These are phyloP conservation scores for Papilio aristodemus DNA, from an alignment of 1,140 invertebrate genomes.

Conservation along the genomic window DNA sequence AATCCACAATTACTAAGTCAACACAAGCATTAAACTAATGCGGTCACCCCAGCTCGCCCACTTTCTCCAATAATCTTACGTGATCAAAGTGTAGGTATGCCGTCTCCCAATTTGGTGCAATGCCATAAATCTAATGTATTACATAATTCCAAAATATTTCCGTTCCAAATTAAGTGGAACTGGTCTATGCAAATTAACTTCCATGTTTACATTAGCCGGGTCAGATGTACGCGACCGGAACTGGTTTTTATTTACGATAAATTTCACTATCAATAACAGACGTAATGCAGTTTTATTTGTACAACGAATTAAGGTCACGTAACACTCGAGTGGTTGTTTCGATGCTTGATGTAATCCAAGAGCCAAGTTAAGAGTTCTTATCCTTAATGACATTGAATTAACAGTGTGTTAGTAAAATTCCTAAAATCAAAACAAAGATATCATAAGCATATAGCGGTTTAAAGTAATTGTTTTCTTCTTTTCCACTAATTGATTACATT, in stretches of 20 bases:
- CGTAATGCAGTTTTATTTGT: slow-evolving; percentile 9
- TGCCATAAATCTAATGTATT: slow-evolving; percentile 28
- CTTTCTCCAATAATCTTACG: slow-evolving; percentile 31
- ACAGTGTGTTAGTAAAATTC: too few species aligned
- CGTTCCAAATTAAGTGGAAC: slow-evolving; percentile 15
- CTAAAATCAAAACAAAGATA: too few species aligned
- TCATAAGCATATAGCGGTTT: too few species aligned
- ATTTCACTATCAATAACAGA: not conserved
- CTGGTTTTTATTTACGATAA: slow-evolving; percentile 19
- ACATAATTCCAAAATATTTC: slow-evolving; percentile 27
- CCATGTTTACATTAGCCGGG: slow-evolving; percentile 23
- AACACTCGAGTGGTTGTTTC: not conserved
- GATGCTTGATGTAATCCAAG: not conserved
- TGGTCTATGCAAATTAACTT: slow-evolving; percentile 28
- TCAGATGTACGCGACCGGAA: slow-evolving; percentile 15
- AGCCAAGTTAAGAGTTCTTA: not conserved
- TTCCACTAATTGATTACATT: too few species aligned
- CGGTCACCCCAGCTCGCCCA: slow-evolving; percentile 7
- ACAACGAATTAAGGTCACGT: not conserved
- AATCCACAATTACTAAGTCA: slow-evolving; percentile 1
- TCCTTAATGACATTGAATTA: too few species aligned
- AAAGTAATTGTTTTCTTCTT: too few species aligned
- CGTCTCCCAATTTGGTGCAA: slow-evolving; percentile 23
- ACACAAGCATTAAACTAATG: slow-evolving; percentile 9
- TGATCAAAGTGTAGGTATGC: slow-evolving; percentile 24